Evolutionary conservation across 2,113 vertebrate genomes (phyloP), one percentile per base, ranked within the genome.

Genomic region (Cettia cetti): DNA sequence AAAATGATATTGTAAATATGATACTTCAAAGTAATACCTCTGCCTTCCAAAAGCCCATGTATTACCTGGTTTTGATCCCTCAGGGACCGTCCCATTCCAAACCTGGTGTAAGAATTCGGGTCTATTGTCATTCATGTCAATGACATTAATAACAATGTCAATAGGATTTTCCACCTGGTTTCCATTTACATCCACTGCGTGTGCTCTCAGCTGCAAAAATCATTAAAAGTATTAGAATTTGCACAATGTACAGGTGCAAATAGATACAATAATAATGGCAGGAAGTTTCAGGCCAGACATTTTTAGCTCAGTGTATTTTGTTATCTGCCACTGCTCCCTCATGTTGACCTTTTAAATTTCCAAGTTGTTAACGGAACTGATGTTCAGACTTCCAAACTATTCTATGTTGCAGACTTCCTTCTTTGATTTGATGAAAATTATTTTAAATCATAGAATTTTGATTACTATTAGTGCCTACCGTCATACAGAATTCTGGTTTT

Each of bases 121-220:
- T 65, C 99, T 98, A 94, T 99, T 99, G 97, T 99, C 99, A 87
- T 99, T 99, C 99, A 99, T 99, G 97, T 99, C 99, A 94, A 99
- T 99, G 40, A 99, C 99, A 90, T 99, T 99, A 98, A 99, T 99
- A 97, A 99, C 98, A 60, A 99, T 99, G 95, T 99, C 99, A 92
- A 99, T 99, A 37, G 99, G 99, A 96, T 99, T 99, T 97, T 99
- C 99, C 96, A 99, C 99, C 92, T 99, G 99, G 97, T 99, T 99
- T 94, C 99, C 99, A 66, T 99, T 99, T 95, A 99, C 98, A 97
- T 99, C 99, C 95, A 99, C 99, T 12, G 99, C 99, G 3, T 99
- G 99, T 6, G 99, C 99, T 96, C 99, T 98, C 97, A 99, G 96
- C 99, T 99, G 98, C 64, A 97, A 97, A 97, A 94, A 60, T 45